Percentiles rank a stretch among this genome's conserved stretches.
These are phyloP conservation scores for Galerucella calmariensis DNA, from an alignment of 2,888 invertebrate species.

Conservation along the genomic window DNA sequence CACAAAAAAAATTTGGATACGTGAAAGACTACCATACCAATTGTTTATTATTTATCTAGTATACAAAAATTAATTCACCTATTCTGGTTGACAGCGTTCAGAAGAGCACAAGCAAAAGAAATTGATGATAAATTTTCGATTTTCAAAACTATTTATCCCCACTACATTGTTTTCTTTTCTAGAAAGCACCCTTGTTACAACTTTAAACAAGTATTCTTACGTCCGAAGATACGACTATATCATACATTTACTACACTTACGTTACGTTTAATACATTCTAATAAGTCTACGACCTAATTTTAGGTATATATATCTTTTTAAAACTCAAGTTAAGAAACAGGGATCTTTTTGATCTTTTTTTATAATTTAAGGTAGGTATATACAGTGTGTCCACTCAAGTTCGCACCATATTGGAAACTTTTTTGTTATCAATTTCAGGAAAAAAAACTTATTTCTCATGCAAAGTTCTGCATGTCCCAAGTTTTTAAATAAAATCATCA, in stretches of 20 bases:
- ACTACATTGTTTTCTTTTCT: slow-evolving; percentile 18
- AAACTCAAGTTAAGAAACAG: background rate
- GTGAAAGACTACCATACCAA: no score
- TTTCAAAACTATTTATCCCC: slow-evolving; percentile 9
- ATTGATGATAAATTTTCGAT: slow-evolving; percentile 31
- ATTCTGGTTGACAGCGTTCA: no score
- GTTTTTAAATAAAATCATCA: no score
- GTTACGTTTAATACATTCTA: slow-evolving; percentile 26
- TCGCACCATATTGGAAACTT: no score
- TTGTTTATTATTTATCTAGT: no score
- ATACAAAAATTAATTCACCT: no score
- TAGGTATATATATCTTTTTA: background rate
- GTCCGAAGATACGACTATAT: slow-evolving; percentile 49
- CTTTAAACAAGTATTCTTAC: slow-evolving; percentile 42
- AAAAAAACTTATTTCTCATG: no score
- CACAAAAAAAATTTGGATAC: no score
- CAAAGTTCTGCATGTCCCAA: no score
- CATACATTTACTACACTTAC: slow-evolving; percentile 42
- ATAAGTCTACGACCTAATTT: slow-evolving; percentile 21
- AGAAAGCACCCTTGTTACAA: slow-evolving; percentile 42
- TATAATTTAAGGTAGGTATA: no score
- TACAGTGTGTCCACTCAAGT: no score
- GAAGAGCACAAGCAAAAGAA: background rate
- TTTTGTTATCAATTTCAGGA: no score
- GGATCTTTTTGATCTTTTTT: background rate